These are phyloP conservation scores for Desmodus rotundus DNA, from an alignment of 2,113 vertebrate genomes.

Conservation along the genomic window DNA sequence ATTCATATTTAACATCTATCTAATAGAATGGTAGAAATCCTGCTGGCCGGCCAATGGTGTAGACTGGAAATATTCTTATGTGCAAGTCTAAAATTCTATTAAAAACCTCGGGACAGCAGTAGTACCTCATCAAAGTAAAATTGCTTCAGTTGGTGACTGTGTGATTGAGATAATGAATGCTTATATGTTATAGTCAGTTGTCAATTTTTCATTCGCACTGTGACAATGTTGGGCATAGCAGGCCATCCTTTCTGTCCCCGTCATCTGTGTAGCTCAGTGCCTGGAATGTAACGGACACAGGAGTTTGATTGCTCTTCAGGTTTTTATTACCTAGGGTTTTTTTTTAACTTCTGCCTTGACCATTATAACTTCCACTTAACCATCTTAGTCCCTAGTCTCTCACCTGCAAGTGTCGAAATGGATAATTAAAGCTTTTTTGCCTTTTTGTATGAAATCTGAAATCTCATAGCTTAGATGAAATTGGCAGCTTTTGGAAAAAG, in stretches of 20 bases:
- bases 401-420: background rate
- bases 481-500: slow-evolving; percentile 7
- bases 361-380: background rate
- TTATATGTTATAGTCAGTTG: background rate
- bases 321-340: background rate
- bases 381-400: background rate
- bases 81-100: background rate
- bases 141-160: background rate
- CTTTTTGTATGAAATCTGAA: slow-evolving; percentile 42
- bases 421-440: slow-evolving; percentile 32
- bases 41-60: background rate
- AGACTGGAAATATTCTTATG: background rate
- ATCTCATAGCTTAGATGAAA: slow-evolving; percentile 30
- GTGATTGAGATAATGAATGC: background rate
- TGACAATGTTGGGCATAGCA: background rate
- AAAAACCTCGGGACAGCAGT: background rate
- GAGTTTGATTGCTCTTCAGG: background rate
- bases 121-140: background rate
- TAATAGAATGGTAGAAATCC: background rate
- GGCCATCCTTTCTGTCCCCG: background rate
- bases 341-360: slow-evolving; percentile 21
- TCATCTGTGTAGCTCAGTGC: background rate
- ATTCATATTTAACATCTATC: background rate
- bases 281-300: background rate
- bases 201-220: background rate